phyloP scores from a whole-genome alignment of 2,113 vertebrate genomes.

The Vireo altiloquus region DNA sequence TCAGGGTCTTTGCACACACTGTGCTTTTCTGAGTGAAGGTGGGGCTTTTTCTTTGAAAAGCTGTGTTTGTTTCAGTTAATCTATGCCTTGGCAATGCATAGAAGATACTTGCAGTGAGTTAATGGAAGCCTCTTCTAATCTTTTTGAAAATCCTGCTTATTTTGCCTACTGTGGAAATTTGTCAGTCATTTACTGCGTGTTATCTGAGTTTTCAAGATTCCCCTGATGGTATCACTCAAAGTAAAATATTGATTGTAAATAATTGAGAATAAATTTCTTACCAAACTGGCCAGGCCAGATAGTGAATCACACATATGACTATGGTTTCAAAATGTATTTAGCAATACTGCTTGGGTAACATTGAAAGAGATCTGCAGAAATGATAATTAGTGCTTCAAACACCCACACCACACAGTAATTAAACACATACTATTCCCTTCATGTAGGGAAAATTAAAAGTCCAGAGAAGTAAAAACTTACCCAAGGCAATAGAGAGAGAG shows the following conservation, averaged over 20 bases:
- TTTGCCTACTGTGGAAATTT: neutral
- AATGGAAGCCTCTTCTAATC: neutral
- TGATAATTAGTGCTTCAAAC: constrained; percentile 26
- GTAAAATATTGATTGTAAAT: constrained; percentile 21
- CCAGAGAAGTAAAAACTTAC: neutral
- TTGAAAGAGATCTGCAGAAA: constrained; percentile 25
- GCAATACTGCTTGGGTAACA: constrained; percentile 45
- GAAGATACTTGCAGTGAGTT: neutral
- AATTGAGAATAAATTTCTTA: constrained; percentile 24
- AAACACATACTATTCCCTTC: constrained; percentile 18
- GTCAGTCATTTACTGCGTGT: neutral
- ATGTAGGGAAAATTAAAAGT: neutral
- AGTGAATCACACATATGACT: neutral
- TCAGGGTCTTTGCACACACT: neutral
- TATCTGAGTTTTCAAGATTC: neutral
- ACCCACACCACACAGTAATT: neutral
- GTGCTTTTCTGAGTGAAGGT: neutral
- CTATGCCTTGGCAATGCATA: neutral
- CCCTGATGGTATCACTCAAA: neutral
- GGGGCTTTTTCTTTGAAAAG: neutral
- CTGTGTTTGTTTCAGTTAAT: neutral
- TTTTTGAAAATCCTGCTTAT: neutral
- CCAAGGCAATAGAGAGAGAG: neutral
- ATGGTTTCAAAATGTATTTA: constrained; percentile 48
- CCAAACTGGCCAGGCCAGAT: constrained; percentile 25